Percentiles rank a stretch among this genome's conserved stretches.
Evolutionary conservation across 2,888 invertebrate genomes (phyloP).

Genomic region (Andrena haemorrhoa): DNA sequence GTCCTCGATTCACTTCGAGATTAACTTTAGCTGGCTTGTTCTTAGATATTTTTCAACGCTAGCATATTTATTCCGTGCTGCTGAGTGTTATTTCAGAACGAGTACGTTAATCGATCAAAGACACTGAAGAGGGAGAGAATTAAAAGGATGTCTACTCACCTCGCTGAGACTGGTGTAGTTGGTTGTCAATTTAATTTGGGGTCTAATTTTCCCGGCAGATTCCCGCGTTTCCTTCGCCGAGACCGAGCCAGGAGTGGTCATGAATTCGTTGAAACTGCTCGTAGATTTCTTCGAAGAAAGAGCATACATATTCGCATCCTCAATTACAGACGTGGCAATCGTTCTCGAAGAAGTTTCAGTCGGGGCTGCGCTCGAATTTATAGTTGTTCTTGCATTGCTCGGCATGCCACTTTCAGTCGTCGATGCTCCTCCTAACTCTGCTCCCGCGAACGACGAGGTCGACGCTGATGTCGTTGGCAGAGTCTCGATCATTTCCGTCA

Average conservation of each 20-base stretch:
- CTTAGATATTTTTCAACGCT: no score
- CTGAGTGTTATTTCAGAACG: no score
- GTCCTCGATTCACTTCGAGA: no score
- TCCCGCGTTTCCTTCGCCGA: slow-evolving; percentile 82
- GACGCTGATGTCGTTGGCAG: slow-evolving; percentile 33
- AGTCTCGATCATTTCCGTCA: background rate
- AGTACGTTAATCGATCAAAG: no score
- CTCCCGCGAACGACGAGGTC: slow-evolving; percentile 37
- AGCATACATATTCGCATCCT: slow-evolving; percentile 27
- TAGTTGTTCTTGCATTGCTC: background rate
- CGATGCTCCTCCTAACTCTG: background rate
- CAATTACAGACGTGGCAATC: slow-evolving; percentile 35
- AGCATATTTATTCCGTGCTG: no score
- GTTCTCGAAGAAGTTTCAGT: slow-evolving; percentile 64
- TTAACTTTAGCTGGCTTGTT: no score
- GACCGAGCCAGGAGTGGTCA: slow-evolving; percentile 71
- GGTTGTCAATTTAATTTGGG: slow-evolving; percentile 83
- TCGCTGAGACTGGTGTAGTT: slow-evolving; percentile 82
- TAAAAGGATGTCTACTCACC: slow-evolving; percentile 74
- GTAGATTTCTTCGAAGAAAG: slow-evolving; percentile 63
- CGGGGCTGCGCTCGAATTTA: slow-evolving; percentile 22
- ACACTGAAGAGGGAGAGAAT: no score
- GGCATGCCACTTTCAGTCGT: background rate
- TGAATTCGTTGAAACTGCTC: slow-evolving; percentile 29
- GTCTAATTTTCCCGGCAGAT: slow-evolving; percentile 82